Evolutionary conservation across 2,113 vertebrate species (phyloP).

Genomic region (Eulacestoma nigropectus): DNA sequence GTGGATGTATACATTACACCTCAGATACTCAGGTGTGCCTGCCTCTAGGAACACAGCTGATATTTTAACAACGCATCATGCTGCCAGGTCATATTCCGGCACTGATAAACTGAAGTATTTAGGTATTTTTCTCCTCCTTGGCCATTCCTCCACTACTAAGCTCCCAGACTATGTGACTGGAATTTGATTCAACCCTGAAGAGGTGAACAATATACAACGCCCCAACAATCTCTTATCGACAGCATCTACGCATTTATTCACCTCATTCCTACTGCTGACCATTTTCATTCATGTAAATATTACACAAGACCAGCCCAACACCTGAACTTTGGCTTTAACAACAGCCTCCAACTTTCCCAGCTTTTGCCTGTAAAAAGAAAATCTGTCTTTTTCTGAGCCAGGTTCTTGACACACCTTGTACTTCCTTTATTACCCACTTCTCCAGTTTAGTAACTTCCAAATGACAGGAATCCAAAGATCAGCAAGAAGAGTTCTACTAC

Average conservation of each 20-base stretch:
- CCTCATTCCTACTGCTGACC: neutral
- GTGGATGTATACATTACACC: accelerated
- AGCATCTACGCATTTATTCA: neutral
- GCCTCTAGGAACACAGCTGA: neutral
- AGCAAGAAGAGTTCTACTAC: neutral
- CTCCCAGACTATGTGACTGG: neutral
- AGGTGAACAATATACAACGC: neutral
- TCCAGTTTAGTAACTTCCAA: neutral
- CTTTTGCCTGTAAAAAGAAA: neutral
- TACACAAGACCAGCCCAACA: neutral
- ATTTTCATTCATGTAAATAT: neutral
- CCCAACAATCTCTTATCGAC: neutral
- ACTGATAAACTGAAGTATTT: neutral
- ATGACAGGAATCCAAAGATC: neutral
- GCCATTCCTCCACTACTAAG: neutral
- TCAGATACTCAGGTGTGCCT: neutral
- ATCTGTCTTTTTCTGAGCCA: neutral
- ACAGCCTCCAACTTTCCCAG: neutral
- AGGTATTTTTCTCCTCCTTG: neutral
- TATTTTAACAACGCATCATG: neutral
- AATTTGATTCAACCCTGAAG: neutral
- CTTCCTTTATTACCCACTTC: neutral
- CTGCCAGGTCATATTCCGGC: neutral
- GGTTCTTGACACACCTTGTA: neutral
- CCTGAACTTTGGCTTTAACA: neutral